Evolutionary conservation across 2,888 invertebrate species (phyloP), one percentile per base, ranked within the genome.

Genomic region (Hylaea fasciaria): DNA sequence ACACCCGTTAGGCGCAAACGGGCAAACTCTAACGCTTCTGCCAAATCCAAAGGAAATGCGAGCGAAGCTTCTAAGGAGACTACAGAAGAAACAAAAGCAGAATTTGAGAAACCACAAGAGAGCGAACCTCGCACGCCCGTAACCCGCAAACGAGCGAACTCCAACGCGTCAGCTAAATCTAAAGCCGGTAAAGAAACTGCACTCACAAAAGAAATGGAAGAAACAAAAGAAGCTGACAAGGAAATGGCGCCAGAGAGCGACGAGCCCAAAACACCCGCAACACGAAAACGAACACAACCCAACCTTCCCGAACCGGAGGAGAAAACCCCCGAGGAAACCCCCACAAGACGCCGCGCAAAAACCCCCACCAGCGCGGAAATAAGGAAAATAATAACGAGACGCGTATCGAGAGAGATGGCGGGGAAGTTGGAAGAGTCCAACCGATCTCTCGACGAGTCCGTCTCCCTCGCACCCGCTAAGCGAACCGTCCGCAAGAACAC

Each of bases 371-470:
- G 78, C 37, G 69, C 78, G 0, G 91, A 90, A 80, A 74, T 83
- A 0, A 77, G 89, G 39, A 85, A 80, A 60, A 88, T 91, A 9
- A 74, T 91, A 13, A 91, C 91, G 0, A 73, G 91, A 57, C 78
- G 89, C 0, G 83, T 84, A n/a, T 91, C 91, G 0, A 83, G 79
- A 64, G 91, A 91, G 65, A 72, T 88, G 58, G 75, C 78, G 0
- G 87, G 81, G 37, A 83, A 76, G 50, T 52, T 73, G 0, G 86
- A 87, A 13, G 85, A 86, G 39, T 80, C 81, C 0, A 81, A 77
- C 14, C 59, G 55, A 44, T 58, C 70, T 39, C 16, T 77, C 3
- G 85, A 88, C 11, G 87, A 85, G 22, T 76, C 72, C 2, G 32
- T 74, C 3, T 56, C 73, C 0, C 50, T 72, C 2, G 90, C 89